Base-by-base conservation (phyloP, 2,113 vertebrate genomes). In the Pithys albifrons region DNA sequence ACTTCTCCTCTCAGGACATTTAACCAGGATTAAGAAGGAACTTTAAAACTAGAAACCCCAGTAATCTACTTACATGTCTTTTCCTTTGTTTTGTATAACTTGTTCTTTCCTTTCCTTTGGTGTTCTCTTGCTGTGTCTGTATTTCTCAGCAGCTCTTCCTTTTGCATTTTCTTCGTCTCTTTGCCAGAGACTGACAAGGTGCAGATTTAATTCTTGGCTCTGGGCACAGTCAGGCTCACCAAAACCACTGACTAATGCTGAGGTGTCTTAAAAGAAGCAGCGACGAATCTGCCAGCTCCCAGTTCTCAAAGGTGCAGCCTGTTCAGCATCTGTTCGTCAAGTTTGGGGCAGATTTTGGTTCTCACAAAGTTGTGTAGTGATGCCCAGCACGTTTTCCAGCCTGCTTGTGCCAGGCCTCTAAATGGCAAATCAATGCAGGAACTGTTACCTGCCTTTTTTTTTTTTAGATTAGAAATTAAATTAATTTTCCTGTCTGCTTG, bases 121-220 rank as follows among this genome's bases (percentile, higher is more conserved):
- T 39, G 6, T 7, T 89, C n/a, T 70, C 27, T 54, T 62, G 41
- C 73, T 64, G 2, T 58, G 2, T 78, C 23, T 91, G 22, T 70
- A 2, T 84, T 76, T 29, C 55, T 90, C n/a, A 54, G 46, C 62
- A 76, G 66, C 69, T 91, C 39, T 72, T 91, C 14, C n/a, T 80
- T 58, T 19, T 0, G 0, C 8, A 0, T 91, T 87, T 89, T 93
- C 54, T 92, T 79, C 71, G 51, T 75, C 55, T 1, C 1, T 64
- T 94, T 94, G 81, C 91, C 84, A 73, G 77, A 46, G 78, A 49
- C 74, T 83, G 70, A 96, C 54, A 70, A 77, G 85, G 48, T 58
- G 62, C 85, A 94, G 91, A 28, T 91, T 75, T 58, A 70, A 14
- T 96, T 90, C 82, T 80, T 96, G 94, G 78, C 67, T 88, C 37